Evolutionary conservation across 2,113 vertebrate genomes (phyloP).

Genomic region (Syngnathus typhle): DNA sequence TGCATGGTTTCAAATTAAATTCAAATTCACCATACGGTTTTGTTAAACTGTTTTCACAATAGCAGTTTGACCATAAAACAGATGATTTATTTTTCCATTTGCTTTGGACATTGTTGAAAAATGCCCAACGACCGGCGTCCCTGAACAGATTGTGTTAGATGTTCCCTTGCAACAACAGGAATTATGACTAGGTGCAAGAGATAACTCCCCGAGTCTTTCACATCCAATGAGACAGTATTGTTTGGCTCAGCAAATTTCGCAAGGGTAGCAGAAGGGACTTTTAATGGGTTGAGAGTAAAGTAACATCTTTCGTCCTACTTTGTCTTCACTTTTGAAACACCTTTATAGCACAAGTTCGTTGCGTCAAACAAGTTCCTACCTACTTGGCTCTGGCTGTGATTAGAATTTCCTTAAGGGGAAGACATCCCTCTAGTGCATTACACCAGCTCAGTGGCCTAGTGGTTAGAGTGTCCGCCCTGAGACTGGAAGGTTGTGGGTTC

Average conservation of each 20-base stretch:
- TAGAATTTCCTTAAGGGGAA: slow-evolving; percentile 52
- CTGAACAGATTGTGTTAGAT: neutral
- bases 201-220: neutral
- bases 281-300: neutral
- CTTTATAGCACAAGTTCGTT: slow-evolving; percentile 19
- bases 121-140: neutral
- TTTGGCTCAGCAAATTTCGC: slow-evolving; percentile 1
- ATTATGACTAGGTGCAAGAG: neutral
- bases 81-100: neutral
- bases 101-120: neutral
- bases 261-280: neutral
- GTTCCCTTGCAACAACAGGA: neutral
- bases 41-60: neutral
- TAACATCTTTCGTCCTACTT: neutral
- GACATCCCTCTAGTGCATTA: slow-evolving; percentile 44
- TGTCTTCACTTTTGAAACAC: slow-evolving; percentile 5
- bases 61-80: neutral
- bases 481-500: too few species aligned
- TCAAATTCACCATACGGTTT: neutral
- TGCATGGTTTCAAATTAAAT: neutral
- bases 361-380: slow-evolving; percentile 8
- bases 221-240: neutral
- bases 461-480: too few species aligned
- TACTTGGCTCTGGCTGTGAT: slow-evolving; percentile 35
- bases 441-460: too few species aligned